phyloP scores from a whole-genome alignment of 2,113 vertebrate genomes.

The Pseudopipra pipra region DNA sequence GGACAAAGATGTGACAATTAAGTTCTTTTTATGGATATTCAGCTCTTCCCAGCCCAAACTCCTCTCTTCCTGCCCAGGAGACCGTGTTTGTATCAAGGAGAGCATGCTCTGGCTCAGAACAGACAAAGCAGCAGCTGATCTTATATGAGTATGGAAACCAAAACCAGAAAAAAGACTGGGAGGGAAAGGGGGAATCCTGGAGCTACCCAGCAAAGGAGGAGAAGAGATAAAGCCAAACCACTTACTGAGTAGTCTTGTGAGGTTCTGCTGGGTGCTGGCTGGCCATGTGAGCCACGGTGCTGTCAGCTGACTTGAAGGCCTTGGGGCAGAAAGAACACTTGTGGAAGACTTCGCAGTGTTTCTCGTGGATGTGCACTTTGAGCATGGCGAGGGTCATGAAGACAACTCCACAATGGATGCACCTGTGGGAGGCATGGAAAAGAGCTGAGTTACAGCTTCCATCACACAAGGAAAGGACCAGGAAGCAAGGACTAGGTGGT shows the following conservation, averaged over 20 bases:
- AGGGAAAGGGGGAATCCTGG: neutral
- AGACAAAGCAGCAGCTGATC: neutral
- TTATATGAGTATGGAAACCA: neutral
- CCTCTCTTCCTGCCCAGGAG: neutral
- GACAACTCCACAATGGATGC: slow-evolving; percentile 92
- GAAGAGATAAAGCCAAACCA: neutral
- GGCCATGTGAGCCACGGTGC: slow-evolving; percentile 82
- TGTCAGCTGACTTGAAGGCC: slow-evolving; percentile 89
- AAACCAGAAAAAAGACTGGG: neutral
- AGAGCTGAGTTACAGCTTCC: neutral
- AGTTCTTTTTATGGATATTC: neutral
- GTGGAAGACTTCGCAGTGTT: slow-evolving; percentile 92
- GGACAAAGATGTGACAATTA: neutral
- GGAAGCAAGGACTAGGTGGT: neutral
- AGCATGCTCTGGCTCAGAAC: neutral
- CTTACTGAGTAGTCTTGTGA: slow-evolving; percentile 86
- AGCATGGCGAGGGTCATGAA: slow-evolving; percentile 87
- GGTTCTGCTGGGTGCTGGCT: slow-evolving; percentile 81
- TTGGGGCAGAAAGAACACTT: slow-evolving; percentile 92
- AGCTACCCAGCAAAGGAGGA: neutral
- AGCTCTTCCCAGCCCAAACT: neutral
- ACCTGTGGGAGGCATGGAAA: slow-evolving; percentile 71
- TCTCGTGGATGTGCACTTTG: slow-evolving; percentile 90
- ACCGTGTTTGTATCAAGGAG: accelerated
- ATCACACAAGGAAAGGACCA: accelerated